These are phyloP conservation scores for Lycodopsis pacificus DNA, from an alignment of 2,797 vertebrate genomes.

Conservation along the genomic window DNA sequence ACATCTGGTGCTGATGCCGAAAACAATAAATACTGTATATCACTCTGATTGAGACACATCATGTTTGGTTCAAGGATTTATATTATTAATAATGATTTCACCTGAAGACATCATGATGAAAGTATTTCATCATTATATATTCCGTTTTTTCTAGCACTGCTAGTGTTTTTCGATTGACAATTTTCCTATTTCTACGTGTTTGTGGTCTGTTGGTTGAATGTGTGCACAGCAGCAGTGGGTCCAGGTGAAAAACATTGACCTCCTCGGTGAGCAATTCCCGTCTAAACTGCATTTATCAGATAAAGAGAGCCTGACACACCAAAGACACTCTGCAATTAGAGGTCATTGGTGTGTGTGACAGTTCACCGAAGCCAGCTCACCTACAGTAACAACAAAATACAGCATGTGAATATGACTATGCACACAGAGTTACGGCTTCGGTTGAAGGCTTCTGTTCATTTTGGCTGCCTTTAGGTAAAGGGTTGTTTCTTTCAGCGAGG, in stretches of 20 bases:
- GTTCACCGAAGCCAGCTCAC: slow-evolving; percentile 29
- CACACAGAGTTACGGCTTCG: background rate
- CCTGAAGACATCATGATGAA: background rate
- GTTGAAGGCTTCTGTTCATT: slow-evolving; percentile 34
- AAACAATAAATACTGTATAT: background rate
- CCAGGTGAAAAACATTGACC: slow-evolving; percentile 72
- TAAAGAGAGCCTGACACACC: slow-evolving; percentile 61
- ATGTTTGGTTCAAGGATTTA: background rate
- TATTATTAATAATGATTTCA: background rate
- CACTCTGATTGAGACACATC: background rate
- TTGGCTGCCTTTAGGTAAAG: slow-evolving; percentile 9
- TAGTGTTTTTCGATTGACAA: background rate
- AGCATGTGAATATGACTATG: slow-evolving; percentile 27
- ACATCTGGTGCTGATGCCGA: background rate
- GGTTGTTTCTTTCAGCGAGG: slow-evolving; percentile 35
- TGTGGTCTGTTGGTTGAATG: slow-evolving; percentile 8
- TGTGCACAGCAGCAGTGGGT: slow-evolving; percentile 41
- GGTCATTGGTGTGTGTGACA: slow-evolving; percentile 44
- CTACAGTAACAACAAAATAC: slow-evolving; percentile 24
- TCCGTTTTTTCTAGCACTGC: background rate
- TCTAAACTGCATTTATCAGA: slow-evolving; percentile 72
- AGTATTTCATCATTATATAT: background rate
- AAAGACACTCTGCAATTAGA: slow-evolving; percentile 63
- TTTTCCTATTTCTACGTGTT: slow-evolving; percentile 12
- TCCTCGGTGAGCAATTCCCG: slow-evolving; percentile 51